Base-by-base conservation (phyloP, 1,140 invertebrate species). In the Copidosoma floridanum region DNA sequence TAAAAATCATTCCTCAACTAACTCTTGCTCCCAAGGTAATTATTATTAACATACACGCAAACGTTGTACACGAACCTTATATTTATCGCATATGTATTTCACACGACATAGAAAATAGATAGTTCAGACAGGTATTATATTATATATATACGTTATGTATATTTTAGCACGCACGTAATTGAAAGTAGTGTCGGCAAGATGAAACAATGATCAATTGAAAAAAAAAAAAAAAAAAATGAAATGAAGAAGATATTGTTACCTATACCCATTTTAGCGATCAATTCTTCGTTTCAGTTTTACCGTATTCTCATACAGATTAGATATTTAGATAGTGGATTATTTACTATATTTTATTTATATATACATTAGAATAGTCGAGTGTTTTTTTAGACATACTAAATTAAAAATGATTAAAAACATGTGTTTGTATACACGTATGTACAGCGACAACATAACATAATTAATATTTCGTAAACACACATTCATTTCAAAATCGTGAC, bases 281-380 rank as follows among this genome's bases (percentile, higher is more conserved):
- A 61, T 61, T 55, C 50, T 53, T 61, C 51, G 29, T 61, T 61
- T 54, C 51, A 61, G 43, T 37, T 61, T n/a, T n/a, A n/a, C n/a
- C n/a, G n/a, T n/a, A n/a, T n/a, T 54, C 12, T 8, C 18, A 43
- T 43, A 26, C 16, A 60, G 29, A 52, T 16, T 53, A 60, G 57
- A 38, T 47, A 7, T 47, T 41, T 54, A 54, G 58, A 20, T 61
- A 61, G 43, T 61, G 32, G 16, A 61, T 35, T 50, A 37, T 54
- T n/a, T n/a, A n/a, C n/a, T n/a, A n/a, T n/a, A n/a, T n/a, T n/a
- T n/a, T n/a, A n/a, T n/a, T 27, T 54, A 18, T 61, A 50, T 14
- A 23, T 55, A 47, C 27, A 18, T 38, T 55, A 61, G 52, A 61
- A 40, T 54, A 54, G 51, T 18, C 32, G 5, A 47, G 18, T 46